phyloP scores from a whole-genome alignment of 2,113 vertebrate species.

The Gracilinanus agilis region DNA sequence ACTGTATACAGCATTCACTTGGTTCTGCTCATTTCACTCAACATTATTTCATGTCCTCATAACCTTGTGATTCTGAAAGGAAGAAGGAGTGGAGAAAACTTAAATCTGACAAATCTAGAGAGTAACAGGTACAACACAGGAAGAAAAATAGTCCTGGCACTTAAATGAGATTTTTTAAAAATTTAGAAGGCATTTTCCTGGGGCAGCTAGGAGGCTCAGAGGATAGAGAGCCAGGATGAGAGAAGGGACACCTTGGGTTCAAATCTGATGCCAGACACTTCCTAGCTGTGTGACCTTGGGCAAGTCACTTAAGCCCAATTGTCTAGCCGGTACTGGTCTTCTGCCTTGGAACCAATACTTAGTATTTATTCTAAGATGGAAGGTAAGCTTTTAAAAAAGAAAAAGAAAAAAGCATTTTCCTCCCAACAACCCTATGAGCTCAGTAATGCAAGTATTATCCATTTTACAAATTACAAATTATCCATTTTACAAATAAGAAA shows the following conservation, averaged over 20 bases:
- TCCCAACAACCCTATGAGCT: background rate
- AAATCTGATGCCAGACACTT: no score
- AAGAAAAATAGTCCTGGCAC: background rate
- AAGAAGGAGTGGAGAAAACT: background rate
- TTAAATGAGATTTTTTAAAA: background rate
- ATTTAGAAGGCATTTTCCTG: background rate
- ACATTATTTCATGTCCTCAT: background rate
- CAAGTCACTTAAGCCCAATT: no score
- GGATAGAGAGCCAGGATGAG: no score
- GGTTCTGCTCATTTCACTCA: no score
- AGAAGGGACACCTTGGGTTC: no score
- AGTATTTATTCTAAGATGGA: no score
- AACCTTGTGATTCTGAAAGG: background rate
- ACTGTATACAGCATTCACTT: no score
- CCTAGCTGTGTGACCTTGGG: no score
- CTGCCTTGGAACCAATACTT: no score
- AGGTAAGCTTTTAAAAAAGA: no score
- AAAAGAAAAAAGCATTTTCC: background rate
- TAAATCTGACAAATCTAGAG: background rate
- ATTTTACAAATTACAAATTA: background rate
- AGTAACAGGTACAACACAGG: background rate
- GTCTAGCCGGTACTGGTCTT: no score
- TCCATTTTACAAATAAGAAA: background rate
- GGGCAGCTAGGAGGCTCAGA: no score
- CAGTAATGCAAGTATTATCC: background rate